Percentiles rank a stretch among this genome's conserved stretches.
phyloP scores from a whole-genome alignment of 2,888 invertebrate genomes.

The Allacma fusca region DNA sequence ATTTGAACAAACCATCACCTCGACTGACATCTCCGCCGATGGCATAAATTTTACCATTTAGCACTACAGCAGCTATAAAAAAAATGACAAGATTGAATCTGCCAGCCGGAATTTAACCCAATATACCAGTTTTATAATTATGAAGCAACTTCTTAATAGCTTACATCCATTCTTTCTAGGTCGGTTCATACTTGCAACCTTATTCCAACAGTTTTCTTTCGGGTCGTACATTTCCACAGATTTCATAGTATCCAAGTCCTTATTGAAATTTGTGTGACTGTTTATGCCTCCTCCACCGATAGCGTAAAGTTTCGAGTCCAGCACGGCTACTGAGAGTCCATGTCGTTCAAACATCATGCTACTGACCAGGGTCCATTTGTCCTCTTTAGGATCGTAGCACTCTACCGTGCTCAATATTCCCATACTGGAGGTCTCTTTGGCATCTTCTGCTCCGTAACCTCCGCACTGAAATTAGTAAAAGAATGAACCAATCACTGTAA shows the following conservation, averaged over 20 bases:
- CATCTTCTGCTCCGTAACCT: constrained; percentile 33
- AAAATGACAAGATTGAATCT: not conserved
- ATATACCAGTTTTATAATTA: too few relatives aligned
- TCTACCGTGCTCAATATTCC: constrained; percentile 41
- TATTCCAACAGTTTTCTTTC: constrained; percentile 24
- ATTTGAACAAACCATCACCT: constrained; percentile 59
- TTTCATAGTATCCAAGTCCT: constrained; percentile 28
- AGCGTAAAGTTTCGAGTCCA: constrained; percentile 25
- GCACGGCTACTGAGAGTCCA: constrained; percentile 9
- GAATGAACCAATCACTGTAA: too few relatives aligned
- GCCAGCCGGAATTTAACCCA: too few relatives aligned
- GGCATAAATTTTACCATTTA: constrained; percentile 24
- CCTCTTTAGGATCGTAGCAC: constrained; percentile 32
- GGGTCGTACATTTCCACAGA: constrained; percentile 41
- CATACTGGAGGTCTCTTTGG: not conserved
- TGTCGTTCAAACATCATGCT: constrained; percentile 35
- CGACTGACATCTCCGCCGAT: constrained; percentile 27
- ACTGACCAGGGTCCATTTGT: constrained; percentile 33
- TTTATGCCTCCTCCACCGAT: constrained; percentile 37
- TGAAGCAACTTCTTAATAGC: not conserved
- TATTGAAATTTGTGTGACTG: constrained; percentile 23
- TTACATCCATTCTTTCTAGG: constrained; percentile 41
- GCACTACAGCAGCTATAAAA: constrained; percentile 29
- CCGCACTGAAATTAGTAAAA: constrained; percentile 26
- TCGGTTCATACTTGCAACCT: constrained; percentile 22